Base-by-base conservation (phyloP, 2,888 invertebrate species). In the Melanostoma mellinum region DNA sequence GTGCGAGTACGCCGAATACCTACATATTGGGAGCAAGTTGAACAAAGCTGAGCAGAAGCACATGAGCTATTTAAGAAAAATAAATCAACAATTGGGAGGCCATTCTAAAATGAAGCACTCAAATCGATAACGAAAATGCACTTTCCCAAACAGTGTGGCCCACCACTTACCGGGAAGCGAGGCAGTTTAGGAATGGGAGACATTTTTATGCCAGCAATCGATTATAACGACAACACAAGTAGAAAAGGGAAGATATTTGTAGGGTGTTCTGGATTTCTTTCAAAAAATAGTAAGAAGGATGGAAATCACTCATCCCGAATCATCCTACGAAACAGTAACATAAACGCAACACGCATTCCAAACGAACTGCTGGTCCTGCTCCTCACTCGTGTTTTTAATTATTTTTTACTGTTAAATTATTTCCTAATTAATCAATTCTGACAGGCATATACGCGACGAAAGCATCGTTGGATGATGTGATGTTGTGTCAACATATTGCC, bases 371-470 rank as follows among this genome's bases (percentile, higher is more conserved):
- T 58, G 55, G 69, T 46, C 38, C 50, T 38, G 42, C 30, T 48
- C 65, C 42, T 78, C 2, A 32, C 65, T 58, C 42, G 50, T 75
- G 48, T 63, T 63, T 63, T 65, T 76, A 72, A 60, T 72, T 44
- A 42, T 48, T 56, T 10, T 48, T 58, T 56, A 32, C 38, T 71
- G 35, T 33, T 75, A 38, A 69, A 78, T 84, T 71, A 73, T 74
- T 74, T 84, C 65, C 65, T 85, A 79, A 85, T 85, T 85, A 85
- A 85, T 85, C 79, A 79, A 61, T 30, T 61, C 44, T 75, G 84
- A 79, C 79, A 72, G 65, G 73, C 84, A 71, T 74, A 67, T 79
- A 75, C 74, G 79, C 84, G 84, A 72, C 61, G 79, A 79, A 75
- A 72, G 56, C 55, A 74, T 75, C 74, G 74, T 75, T 44, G 63